Conservation (phyloP, 2,113 vertebrate genomes). For the Anser brachyrhynchus region DNA sequence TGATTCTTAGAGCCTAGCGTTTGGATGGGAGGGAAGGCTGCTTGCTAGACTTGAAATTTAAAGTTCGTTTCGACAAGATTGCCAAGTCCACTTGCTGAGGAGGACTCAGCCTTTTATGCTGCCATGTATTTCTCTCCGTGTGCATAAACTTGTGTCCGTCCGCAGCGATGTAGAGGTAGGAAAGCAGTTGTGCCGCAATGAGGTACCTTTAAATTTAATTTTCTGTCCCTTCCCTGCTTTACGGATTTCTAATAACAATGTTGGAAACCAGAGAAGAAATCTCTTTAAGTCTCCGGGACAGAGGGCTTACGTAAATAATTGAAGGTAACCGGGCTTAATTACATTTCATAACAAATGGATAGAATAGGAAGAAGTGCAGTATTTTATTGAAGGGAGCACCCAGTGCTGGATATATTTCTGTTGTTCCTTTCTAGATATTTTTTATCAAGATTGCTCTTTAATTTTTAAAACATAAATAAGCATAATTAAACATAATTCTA, state of each 20-base stretch:
- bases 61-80: constrained; percentile 9
- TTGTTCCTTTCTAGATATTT: neutral
- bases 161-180: neutral
- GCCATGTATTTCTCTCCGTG: neutral
- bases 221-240: constrained; percentile 8
- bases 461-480: neutral
- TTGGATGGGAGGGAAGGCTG: neutral
- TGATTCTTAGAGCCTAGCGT: neutral
- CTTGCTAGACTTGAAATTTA: neutral
- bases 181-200: neutral
- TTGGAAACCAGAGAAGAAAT: neutral
- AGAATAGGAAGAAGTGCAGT: neutral
- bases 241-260: constrained; percentile 7
- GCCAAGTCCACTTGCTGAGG: constrained; percentile 1
- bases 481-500: neutral
- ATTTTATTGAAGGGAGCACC: neutral
- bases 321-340: neutral
- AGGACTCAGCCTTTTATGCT: neutral
- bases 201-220: constrained; percentile 40
- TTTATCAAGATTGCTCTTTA: neutral
- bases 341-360: neutral
- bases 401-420: neutral
- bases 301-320: neutral
- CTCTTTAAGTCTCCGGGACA: neutral
- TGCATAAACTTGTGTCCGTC: neutral